phyloP scores from a whole-genome alignment of 2,113 vertebrate genomes.

The Todiramphus chloris region DNA sequence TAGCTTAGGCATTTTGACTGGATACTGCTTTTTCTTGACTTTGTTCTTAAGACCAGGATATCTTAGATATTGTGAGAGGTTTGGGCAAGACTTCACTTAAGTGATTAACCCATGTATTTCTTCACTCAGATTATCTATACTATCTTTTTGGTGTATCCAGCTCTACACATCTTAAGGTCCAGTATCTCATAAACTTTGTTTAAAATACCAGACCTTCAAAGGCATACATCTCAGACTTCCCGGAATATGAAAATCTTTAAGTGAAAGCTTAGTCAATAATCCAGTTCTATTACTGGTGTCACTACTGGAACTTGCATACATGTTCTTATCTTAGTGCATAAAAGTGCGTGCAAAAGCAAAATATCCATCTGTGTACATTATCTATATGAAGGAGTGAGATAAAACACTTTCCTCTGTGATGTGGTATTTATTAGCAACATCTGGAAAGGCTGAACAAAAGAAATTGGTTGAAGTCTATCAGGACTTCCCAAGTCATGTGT shows the following conservation, averaged over 20 bases:
- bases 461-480: neutral
- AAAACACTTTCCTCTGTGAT: neutral
- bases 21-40: neutral
- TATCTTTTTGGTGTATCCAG: neutral
- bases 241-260: neutral
- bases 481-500: neutral
- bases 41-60: neutral
- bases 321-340: constrained; percentile 2
- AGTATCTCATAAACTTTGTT: neutral
- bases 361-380: neutral
- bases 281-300: neutral
- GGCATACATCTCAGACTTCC: neutral
- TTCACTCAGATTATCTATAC: neutral
- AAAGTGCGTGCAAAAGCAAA: neutral
- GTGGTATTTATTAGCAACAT: neutral
- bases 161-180: neutral
- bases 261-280: constrained; percentile 11
- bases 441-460: constrained; percentile 4
- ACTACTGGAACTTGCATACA: neutral
- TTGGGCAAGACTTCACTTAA: neutral
- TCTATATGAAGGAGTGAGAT: neutral
- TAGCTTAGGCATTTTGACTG: neutral
- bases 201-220: constrained; percentile 21
- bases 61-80: neutral
- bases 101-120: neutral